Evolutionary conservation across 2,888 invertebrate species (phyloP).

Genomic region (Epistrophe grossulariae): DNA sequence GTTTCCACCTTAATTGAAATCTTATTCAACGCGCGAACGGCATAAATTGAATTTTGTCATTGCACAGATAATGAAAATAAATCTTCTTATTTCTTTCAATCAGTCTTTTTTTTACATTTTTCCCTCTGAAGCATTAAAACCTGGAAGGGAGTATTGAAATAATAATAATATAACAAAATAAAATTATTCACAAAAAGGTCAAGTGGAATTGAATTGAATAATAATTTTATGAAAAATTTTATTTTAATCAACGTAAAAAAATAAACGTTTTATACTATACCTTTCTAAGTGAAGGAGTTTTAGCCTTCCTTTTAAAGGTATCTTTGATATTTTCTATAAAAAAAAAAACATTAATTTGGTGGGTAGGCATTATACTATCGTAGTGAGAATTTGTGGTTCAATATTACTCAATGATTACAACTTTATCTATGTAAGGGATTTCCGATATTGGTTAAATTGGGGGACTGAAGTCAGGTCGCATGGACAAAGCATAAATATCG

Average conservation of each 20-base stretch:
- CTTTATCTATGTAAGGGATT: no score
- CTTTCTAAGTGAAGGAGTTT: conserved; percentile 13
- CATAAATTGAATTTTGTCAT: conserved; percentile 55
- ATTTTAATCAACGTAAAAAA: conserved; percentile 9
- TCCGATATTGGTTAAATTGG: no score
- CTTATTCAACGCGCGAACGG: conserved; percentile 32
- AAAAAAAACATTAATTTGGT: background rate
- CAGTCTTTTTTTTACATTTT: conserved; percentile 25
- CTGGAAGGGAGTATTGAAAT: background rate
- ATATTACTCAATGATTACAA: no score
- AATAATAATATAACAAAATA: background rate
- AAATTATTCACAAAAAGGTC: conserved; percentile 20
- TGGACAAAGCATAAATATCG: no score
- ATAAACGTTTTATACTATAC: background rate
- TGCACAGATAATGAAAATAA: conserved; percentile 53
- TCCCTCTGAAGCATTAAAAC: background rate
- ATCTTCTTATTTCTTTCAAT: conserved; percentile 53
- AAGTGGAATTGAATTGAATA: conserved; percentile 39
- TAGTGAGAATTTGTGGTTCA: no score
- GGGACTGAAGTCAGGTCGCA: no score
- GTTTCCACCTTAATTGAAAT: conserved; percentile 46
- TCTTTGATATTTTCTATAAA: background rate
- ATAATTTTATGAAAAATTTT: conserved; percentile 27
- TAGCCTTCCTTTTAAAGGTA: background rate
- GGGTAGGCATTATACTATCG: no score